phyloP scores from a whole-genome alignment of 2,113 vertebrate genomes.

The Gobio gobio region DNA sequence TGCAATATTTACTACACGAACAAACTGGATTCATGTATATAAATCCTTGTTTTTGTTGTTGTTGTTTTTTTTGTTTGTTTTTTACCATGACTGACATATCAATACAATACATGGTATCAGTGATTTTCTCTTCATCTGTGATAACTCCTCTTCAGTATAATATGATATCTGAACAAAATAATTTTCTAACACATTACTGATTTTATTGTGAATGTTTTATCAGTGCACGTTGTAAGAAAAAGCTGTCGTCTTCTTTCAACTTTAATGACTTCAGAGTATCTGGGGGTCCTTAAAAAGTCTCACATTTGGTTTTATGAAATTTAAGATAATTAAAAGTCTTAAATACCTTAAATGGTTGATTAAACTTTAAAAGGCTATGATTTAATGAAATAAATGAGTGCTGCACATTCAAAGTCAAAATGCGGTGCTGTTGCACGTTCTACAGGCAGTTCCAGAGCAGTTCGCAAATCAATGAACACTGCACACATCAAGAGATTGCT shows the following conservation, averaged over 20 bases:
- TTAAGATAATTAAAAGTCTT: not conserved
- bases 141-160: not conserved
- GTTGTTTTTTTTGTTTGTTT: constrained; percentile 16
- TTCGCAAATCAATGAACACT: not conserved
- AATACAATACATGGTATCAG: constrained; percentile 56
- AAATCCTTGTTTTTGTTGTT: constrained; percentile 7
- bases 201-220: not conserved
- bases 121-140: not conserved
- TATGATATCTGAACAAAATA: not conserved
- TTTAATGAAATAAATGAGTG: not conserved
- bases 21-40: constrained; percentile 42
- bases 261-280: not conserved
- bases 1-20: constrained; percentile 6
- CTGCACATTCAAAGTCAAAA: not conserved
- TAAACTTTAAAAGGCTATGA: not conserved
- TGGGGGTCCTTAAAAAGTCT: not conserved
- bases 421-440: too few relatives aligned
- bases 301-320: not conserved
- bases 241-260: not conserved
- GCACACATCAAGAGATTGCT: not conserved
- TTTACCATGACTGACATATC: constrained; percentile 51
- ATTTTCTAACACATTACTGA: not conserved
- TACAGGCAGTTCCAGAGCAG: too few relatives aligned
- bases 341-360: not conserved
- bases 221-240: not conserved